phyloP scores from a whole-genome alignment of 2,888 invertebrate genomes.

The Luperina testacea region DNA sequence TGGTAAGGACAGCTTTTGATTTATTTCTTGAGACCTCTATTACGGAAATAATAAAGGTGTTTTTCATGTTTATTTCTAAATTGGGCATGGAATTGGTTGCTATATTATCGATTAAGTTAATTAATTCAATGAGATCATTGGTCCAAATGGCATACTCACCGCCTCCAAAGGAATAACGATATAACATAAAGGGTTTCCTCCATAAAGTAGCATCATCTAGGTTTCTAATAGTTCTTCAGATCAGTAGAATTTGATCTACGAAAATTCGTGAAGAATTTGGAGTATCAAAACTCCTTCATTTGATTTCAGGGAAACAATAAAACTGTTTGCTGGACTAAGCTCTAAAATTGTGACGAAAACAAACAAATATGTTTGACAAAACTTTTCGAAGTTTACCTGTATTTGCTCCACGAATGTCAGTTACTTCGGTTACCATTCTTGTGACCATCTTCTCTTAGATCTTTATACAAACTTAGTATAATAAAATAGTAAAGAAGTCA shows the following conservation, averaged over 20 bases:
- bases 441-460: not conserved
- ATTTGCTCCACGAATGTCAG: not conserved
- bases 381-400: conserved; percentile 8
- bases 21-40: conserved; percentile 45
- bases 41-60: conserved; percentile 37
- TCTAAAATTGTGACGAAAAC: conserved; percentile 32
- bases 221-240: not conserved
- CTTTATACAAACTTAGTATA: not conserved
- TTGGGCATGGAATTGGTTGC: conserved; percentile 5
- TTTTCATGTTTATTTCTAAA: not conserved
- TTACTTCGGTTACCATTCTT: not conserved
- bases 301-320: conserved; percentile 14
- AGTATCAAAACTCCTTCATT: conserved; percentile 4
- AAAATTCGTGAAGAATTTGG: not conserved
- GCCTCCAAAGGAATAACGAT: not conserved
- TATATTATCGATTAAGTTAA: not conserved
- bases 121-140: not conserved
- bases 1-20: conserved; percentile 55
- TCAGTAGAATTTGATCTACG: not conserved
- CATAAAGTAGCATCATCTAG: not conserved
- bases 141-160: not conserved
- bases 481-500: too few relatives aligned
- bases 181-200: not conserved
- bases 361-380: conserved; percentile 33
- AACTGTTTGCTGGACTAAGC: conserved; percentile 25